Base-by-base conservation (phyloP, 2,888 invertebrate species). In the Diarsia rubi region DNA sequence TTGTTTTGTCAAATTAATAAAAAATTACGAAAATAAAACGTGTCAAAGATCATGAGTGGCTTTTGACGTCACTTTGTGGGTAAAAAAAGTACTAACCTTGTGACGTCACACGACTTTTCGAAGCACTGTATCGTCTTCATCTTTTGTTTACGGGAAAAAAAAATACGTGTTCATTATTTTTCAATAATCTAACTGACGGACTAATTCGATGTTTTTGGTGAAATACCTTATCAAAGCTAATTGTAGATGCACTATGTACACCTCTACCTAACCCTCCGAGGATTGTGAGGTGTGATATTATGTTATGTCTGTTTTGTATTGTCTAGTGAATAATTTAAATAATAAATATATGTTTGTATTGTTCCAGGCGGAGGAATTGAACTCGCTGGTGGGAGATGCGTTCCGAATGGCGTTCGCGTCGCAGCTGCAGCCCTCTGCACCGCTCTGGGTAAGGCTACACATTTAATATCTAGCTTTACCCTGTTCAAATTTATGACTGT, bases 361-460 rank as follows among this genome's bases (percentile, higher is more conserved):
- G 86, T 96, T 93, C 5, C 97, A 98, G 98, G 98, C 98, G 91
- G 98, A 98, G 94, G 98, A 98, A 96, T 95, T 98, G 93, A 98
- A 98, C 96, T 97, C 98, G 89, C 97, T 98, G 89, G 98, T 98
- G 91, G 98, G 98, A 95, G 98, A 98, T 98, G 98, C 98, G 92
- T 98, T 98, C 97, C 98, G 98, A 94, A 98, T 98, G 98, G 98
- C 98, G 92, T 98, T 98, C 97, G 98, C 98, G 92, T 98, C 98
- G 92, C 98, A 98, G 95, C 97, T 98, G 94, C 98, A 98, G 95
- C 98, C 98, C 93, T 97, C 98, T 95, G 98, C 98, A 93, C 98
- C 98, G 93, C 97, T 97, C 89, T 95, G 97, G 97, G 96, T 97
- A 90, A 96, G 97, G 4, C 16, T 4, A 1, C 0, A 60, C n/a